Evolutionary conservation across 2,797 vertebrate genomes (phyloP), one percentile per base, ranked within the genome.

Genomic region (Acestrorhynchus altus): DNA sequence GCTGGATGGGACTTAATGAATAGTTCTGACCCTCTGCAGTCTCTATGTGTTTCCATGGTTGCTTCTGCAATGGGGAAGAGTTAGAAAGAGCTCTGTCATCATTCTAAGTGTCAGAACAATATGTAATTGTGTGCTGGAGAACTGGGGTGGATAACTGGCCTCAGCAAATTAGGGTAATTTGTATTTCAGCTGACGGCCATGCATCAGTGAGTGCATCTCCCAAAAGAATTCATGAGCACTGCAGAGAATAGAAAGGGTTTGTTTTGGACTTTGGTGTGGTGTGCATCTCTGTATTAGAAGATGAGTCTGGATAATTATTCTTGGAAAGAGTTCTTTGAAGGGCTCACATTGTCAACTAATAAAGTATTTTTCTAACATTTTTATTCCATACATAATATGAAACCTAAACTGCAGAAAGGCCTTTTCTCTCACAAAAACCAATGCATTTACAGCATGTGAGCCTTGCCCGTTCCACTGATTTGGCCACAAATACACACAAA

Each of bases 141-240:
- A 57, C 67, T 60, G 78, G 75, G 66, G 68, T 64, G 75, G 66
- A 63, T 76, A 79, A 76, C 74, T n/a, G 20, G 26, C 56, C 52
- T 72, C 69, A 52, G 74, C 44, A 76, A 76, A 75, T 72, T 60
- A 40, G 49, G 57, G 46, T 73, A 39, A 76, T 79, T 54, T 66
- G 40, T 74, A 10, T 49, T 49, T 52, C n/a, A 74, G 74, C 47
- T 28, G 64, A 68, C 26, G 8, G 8, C 69, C 61, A 74, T 69
- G 56, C 61, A 68, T 56, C 52, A 51, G 22, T 69, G 40, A 61
- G 7, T 13, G 31, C 26, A 26, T 12, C 16, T 65, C 65, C 26
- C 63, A 35, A 39, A 77, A 51, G 63, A 42, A 47, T 69, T 73
- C 35, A 51, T 28, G 51, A 46, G 54, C 24, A 11, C 35, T 4